Conservation (phyloP, 2,797 vertebrate genomes). For the Zenarchopterus dispar region DNA sequence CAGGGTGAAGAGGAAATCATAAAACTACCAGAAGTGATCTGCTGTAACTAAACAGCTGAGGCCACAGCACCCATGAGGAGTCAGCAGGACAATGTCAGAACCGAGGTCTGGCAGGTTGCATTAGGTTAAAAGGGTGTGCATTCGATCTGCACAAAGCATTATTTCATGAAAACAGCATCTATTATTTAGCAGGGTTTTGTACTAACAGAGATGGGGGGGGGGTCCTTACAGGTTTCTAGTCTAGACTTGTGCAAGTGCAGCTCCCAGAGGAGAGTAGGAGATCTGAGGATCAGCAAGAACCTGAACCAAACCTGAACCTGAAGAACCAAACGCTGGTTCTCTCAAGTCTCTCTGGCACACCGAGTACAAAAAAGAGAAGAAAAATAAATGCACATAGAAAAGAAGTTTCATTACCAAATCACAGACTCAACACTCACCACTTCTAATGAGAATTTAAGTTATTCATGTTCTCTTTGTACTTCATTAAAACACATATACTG, state of each 20-base stretch:
- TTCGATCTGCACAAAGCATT: constrained; percentile 62
- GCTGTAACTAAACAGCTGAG: constrained; percentile 45
- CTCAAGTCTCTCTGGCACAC: background rate
- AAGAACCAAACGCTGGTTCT: background rate
- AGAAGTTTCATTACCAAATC: background rate
- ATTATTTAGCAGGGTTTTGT: constrained; percentile 76
- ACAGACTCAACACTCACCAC: too few species aligned
- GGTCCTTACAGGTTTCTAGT: constrained; percentile 45
- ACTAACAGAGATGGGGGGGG: constrained; percentile 38
- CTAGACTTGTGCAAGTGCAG: constrained; percentile 37
- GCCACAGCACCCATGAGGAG: constrained; percentile 45
- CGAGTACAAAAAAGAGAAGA: too few species aligned
- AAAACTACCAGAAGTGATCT: constrained; percentile 9
- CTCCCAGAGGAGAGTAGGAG: constrained; percentile 38
- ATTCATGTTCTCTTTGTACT: too few species aligned
- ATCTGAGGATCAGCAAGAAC: too few species aligned
- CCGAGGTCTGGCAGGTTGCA: constrained; percentile 50
- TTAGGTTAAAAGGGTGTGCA: constrained; percentile 79
- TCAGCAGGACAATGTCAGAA: constrained; percentile 33
- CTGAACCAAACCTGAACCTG: background rate
- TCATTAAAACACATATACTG: too few species aligned
- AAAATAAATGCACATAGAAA: background rate
- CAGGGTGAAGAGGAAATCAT: constrained; percentile 5
- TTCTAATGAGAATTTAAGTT: too few species aligned
- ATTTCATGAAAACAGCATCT: constrained; percentile 76